Evolutionary conservation across 2,888 invertebrate species (phyloP), one percentile per base, ranked within the genome.

Genomic region (Schizotus pectinicornis): DNA sequence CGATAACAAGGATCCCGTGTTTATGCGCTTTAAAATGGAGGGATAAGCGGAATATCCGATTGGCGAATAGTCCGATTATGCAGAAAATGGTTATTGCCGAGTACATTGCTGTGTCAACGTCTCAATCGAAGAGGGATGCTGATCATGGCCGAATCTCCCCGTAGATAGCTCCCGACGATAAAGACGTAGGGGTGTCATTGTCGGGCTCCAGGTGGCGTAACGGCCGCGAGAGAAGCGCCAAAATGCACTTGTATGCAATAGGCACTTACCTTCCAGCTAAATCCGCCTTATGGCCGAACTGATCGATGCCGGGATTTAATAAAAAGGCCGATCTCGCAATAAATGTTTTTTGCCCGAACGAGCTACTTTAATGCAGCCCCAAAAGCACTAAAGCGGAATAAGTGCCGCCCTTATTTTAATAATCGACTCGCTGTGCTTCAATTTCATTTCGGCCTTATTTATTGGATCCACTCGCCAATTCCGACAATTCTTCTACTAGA

Each of bases 61-160:
- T 22, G 22, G 22, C 22, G 68, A 71, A 68, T 68, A 68, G 72
- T 72, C 68, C 73, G 71, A 76, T 75, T 75, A 75, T 75, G 75
- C 75, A 72, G 72, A 67, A 69, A 76, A 75, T 73, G 74, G 76
- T 72, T 74, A 75, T 74, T 75, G 73, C 65, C 67, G 67, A 76
- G 75, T 77, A 76, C 76, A 76, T 74, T 77, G 76, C 75, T 75
- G 74, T 77, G 75, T 76, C 77, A 75, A 75, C 72, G 70, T 73
- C 72, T 73, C 75, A 74, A 75, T 75, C 71, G 72, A 72, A 67
- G 60, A 59, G 38, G 55, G 56, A 51, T 42, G 60, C 56, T 60
- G 60, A 75, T 74, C 75, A 70, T 71, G 68, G 71, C 67, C 69
- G 70, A 74, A 74, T 74, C 72, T 70, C 71, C 65, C 63, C 67